A percentile compares a stretch with the other conserved stretches of the same genome.
phyloP scores from a whole-genome alignment of 2,113 vertebrate genomes.

The Gymnorhina tibicen region DNA sequence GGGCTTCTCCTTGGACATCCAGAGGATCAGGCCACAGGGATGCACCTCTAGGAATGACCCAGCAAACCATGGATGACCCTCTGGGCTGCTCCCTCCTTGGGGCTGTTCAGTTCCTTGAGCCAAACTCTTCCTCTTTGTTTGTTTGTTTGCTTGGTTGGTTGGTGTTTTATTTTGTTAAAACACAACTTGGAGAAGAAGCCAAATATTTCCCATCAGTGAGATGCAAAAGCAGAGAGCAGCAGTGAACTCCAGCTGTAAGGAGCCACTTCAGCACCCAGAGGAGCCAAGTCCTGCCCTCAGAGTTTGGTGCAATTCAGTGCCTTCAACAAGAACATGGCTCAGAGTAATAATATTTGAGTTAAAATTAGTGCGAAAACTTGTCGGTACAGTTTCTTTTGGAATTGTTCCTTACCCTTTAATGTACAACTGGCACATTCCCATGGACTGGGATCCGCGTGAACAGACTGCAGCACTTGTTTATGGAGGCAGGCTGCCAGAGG shows the following conservation, averaged over 20 bases:
- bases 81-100: fast-evolving
- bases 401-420: background rate
- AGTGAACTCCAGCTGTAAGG: background rate
- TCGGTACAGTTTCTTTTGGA: background rate
- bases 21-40: background rate
- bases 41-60: fast-evolving
- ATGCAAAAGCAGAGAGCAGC: background rate
- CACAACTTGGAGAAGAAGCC: background rate
- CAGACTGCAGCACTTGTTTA: background rate
- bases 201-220: background rate
- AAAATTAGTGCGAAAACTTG: background rate
- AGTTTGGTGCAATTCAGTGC: background rate
- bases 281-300: background rate
- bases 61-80: background rate
- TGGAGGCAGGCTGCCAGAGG: background rate
- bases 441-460: background rate
- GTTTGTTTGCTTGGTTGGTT: background rate
- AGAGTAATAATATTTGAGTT: background rate
- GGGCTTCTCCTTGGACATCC: background rate
- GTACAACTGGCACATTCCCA: background rate
- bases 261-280: background rate
- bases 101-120: background rate
- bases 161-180: background rate
- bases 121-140: no score
- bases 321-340: background rate